Evolutionary conservation across 2,113 vertebrate species (phyloP).

Genomic region (Phrynocephalus versicolor): DNA sequence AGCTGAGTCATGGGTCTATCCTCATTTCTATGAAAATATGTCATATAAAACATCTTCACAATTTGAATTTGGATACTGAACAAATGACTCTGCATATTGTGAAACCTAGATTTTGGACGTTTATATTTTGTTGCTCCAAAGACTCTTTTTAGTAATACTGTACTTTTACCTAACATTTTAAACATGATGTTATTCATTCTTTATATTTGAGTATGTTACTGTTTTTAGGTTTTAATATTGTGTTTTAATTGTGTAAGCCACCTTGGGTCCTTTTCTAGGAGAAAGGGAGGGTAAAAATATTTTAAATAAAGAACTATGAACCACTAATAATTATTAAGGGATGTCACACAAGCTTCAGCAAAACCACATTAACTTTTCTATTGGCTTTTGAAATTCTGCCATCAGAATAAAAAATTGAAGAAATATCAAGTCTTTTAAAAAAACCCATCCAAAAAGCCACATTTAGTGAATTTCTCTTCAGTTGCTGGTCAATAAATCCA

Average conservation of each 20-base stretch:
- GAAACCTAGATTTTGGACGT: background rate
- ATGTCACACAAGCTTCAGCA: background rate
- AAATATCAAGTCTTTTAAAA: background rate
- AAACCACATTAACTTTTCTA: background rate
- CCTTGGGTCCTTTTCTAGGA: no score
- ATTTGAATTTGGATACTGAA: background rate
- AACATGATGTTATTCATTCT: no score
- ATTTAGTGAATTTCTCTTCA: background rate
- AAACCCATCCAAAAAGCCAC: background rate
- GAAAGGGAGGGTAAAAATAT: no score
- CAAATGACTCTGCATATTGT: background rate
- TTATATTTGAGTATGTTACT: no score
- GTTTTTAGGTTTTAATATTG: no score
- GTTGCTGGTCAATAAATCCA: background rate
- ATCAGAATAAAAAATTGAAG: background rate
- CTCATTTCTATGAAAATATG: background rate
- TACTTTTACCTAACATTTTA: no score
- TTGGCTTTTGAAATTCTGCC: background rate
- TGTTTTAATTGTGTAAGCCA: no score
- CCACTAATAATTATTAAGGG: no score
- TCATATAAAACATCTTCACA: background rate
- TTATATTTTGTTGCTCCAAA: no score
- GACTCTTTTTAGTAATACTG: no score
- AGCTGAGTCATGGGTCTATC: conserved; percentile 2
- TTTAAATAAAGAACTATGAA: no score